Conservation (phyloP, 30 jellyfish, hydroid and myxozoan genomes). For the Rhopilema esculentum region DNA sequence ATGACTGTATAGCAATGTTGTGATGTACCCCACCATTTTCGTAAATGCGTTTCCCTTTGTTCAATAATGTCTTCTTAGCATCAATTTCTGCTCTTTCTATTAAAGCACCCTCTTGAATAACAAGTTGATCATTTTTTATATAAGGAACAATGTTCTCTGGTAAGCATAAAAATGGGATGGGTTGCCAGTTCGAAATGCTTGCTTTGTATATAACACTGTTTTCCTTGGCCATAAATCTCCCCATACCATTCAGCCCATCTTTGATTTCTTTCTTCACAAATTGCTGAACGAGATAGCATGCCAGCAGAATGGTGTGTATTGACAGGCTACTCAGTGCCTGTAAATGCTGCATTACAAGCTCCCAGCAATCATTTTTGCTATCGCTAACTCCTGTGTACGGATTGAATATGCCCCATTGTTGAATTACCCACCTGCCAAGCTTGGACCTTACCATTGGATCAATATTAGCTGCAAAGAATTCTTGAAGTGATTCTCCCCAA, state of each 20-base stretch:
- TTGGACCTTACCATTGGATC: constrained; percentile 68
- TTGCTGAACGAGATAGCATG: constrained; percentile 81
- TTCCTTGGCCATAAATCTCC: constrained; percentile 70
- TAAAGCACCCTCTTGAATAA: constrained; percentile 69
- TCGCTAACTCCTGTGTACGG: constrained; percentile 91
- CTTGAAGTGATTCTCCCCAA: constrained; percentile 83
- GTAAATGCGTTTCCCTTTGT: constrained; percentile 55
- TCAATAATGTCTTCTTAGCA: constrained; percentile 50
- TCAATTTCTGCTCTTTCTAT: constrained; percentile 73
- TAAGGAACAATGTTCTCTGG: constrained; percentile 82
- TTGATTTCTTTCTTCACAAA: constrained; percentile 72
- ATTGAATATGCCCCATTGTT: constrained; percentile 74
- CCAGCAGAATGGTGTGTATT: constrained; percentile 55
- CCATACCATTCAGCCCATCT: constrained; percentile 70
- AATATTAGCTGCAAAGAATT: constrained; percentile 73
- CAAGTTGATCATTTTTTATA: constrained; percentile 72
- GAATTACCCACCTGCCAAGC: constrained; percentile 85
- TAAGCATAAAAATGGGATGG: constrained; percentile 72
- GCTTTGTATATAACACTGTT: constrained; percentile 66
- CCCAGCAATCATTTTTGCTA: constrained; percentile 77
- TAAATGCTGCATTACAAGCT: constrained; percentile 74
- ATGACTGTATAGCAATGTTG: constrained; percentile 58
- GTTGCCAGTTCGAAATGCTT: constrained; percentile 48
- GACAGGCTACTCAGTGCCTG: constrained; percentile 70
- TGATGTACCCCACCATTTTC: constrained; percentile 76